These are phyloP conservation scores for Drosophila setifemur DNA, from an alignment of 1,140 invertebrate genomes.

Conservation along the genomic window DNA sequence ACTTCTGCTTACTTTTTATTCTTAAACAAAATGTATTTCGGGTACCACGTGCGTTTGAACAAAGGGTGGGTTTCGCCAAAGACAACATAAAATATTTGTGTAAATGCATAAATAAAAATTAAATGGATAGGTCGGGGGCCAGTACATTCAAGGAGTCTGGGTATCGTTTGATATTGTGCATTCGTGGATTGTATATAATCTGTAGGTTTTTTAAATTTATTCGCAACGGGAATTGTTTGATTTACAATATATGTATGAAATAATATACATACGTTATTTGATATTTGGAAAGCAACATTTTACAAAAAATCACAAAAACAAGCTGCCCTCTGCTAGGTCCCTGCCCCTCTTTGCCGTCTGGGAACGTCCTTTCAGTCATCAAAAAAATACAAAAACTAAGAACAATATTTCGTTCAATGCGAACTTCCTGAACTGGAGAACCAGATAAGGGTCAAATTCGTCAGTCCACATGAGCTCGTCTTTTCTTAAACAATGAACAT, in stretches of 20 bases:
- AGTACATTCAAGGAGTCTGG: conserved; percentile 2
- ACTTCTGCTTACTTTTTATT: conserved; percentile 14
- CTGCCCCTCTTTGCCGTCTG: background rate
- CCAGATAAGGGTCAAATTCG: too few relatives aligned
- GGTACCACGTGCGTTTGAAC: conserved; percentile 13
- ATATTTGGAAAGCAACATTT: conserved; percentile 11
- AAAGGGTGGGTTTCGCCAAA: background rate
- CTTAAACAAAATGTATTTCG: conserved; percentile 27
- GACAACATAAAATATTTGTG: conserved; percentile 6
- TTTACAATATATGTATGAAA: conserved; percentile 30
- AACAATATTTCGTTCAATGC: too few relatives aligned
- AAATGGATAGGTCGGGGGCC: background rate
- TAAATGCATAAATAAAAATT: conserved; percentile 25
- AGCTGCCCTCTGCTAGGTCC: background rate
- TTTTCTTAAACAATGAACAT: too few relatives aligned
- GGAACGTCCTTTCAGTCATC: conserved; percentile 1
- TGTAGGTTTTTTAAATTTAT: conserved; percentile 41
- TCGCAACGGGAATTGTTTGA: conserved; percentile 29
- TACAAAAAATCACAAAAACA: conserved; percentile 10
- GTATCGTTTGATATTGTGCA: background rate
- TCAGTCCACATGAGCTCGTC: too few relatives aligned
- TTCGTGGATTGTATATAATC: background rate
- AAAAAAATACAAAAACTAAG: conserved; percentile 23
- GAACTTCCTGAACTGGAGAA: too few relatives aligned
- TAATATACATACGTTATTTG: conserved; percentile 6